phyloP scores from a whole-genome alignment of 1,140 invertebrate genomes.

The Sycophila sp. region DNA sequence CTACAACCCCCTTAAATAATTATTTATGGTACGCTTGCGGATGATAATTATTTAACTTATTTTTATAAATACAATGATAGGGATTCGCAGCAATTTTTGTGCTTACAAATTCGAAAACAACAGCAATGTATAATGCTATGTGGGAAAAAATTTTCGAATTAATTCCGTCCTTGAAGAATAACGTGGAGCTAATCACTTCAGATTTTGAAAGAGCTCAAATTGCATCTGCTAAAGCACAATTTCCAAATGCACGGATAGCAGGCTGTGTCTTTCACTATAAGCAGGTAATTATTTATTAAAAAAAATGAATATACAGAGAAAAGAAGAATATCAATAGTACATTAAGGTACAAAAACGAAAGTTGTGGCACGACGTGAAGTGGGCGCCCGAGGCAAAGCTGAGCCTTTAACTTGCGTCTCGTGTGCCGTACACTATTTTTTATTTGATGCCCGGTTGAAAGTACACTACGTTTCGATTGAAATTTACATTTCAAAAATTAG shows the following conservation, averaged over 20 bases:
- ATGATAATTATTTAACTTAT: no score
- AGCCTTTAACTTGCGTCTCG: no score
- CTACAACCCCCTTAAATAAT: no score
- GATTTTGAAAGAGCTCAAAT: constrained; percentile 10
- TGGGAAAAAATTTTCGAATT: not conserved
- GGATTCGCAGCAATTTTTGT: not conserved
- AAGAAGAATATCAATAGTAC: no score
- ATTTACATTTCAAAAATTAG: not conserved
- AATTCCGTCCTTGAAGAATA: not conserved
- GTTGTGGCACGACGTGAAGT: no score
- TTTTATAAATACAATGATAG: not conserved
- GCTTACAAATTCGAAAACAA: not conserved
- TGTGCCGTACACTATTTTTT: no score
- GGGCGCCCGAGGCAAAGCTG: no score
- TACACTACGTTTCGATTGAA: not conserved
- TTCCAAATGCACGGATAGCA: not conserved
- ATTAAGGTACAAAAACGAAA: no score
- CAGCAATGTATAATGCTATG: constrained; percentile 1
- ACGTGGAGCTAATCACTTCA: not conserved
- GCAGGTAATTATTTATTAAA: not conserved
- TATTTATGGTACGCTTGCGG: no score
- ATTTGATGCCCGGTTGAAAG: no score
- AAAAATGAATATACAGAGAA: no score
- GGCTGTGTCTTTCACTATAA: constrained; percentile 1
- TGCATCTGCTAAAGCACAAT: not conserved